Percentiles rank a stretch among this genome's conserved stretches.
phyloP scores from a whole-genome alignment of 30 jellyfish, hydroid and myxozoan genomes.

The Aurelia aurita complex sp. Pacific region DNA sequence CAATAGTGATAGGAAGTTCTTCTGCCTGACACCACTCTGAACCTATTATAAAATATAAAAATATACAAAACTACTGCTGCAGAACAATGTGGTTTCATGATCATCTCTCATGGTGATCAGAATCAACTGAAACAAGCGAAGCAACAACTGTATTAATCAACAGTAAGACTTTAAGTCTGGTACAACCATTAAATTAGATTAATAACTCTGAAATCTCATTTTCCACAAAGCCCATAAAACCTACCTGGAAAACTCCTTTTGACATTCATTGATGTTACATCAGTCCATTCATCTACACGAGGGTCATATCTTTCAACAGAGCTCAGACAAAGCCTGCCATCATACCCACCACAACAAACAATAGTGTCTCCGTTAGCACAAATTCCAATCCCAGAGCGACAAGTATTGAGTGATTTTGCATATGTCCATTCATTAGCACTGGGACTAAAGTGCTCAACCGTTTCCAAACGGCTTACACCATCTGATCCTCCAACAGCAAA shows the following conservation, averaged over 20 bases:
- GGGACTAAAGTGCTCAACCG: conserved; percentile 81
- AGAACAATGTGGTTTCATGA: too few relatives aligned
- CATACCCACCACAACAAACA: conserved; percentile 95
- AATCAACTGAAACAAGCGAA: too few relatives aligned
- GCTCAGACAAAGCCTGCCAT: conserved; percentile 89
- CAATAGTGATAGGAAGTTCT: too few relatives aligned
- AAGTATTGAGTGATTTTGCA: conserved; percentile 64
- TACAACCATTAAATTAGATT: too few relatives aligned
- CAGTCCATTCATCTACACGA: conserved; percentile 70
- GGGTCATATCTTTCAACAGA: conserved; percentile 98
- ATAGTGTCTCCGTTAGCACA: conserved; percentile 81
- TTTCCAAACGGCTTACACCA: conserved; percentile 75
- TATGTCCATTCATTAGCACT: conserved; percentile 76
- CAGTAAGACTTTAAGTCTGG: too few relatives aligned
- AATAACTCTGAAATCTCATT: background rate
- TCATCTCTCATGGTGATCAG: too few relatives aligned
- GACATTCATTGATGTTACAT: conserved; percentile 82
- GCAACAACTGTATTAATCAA: too few relatives aligned
- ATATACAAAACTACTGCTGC: too few relatives aligned
- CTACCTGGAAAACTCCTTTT: conserved; percentile 98
- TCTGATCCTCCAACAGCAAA: conserved; percentile 99
- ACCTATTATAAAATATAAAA: too few relatives aligned
- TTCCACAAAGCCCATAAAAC: background rate
- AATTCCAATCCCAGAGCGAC: conserved; percentile 99
- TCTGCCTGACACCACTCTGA: too few relatives aligned